Conservation (phyloP, 2,888 invertebrate genomes). For the Sicus ferrugineus region DNA sequence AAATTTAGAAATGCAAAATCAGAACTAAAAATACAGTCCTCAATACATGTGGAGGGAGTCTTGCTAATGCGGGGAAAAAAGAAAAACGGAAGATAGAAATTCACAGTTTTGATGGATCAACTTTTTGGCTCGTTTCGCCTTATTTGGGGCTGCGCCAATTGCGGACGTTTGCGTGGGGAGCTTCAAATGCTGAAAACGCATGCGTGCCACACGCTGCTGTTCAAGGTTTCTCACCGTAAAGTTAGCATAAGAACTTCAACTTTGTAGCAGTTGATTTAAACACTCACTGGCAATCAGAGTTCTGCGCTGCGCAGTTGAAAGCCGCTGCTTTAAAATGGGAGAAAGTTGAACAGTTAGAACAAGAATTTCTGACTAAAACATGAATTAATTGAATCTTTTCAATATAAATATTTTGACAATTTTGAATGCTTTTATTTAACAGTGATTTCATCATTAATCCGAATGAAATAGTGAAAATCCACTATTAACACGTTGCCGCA, state of each 20-base stretch:
- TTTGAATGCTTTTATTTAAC: too few species aligned
- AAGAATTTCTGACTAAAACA: too few species aligned
- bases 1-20: constrained; percentile 19
- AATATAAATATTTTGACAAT: too few species aligned
- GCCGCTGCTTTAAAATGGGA: too few species aligned
- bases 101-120: constrained; percentile 25
- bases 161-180: constrained; percentile 20
- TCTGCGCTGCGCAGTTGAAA: too few species aligned
- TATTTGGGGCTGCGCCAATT: constrained; percentile 13
- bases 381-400: too few species aligned
- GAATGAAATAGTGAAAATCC: too few species aligned
- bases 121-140: constrained; percentile 24
- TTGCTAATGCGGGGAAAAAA: not conserved
- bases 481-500: too few species aligned
- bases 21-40: not conserved
- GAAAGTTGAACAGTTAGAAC: too few species aligned
- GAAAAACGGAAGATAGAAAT: constrained; percentile 30
- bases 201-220: constrained; percentile 10
- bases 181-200: constrained; percentile 21
- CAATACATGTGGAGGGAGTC: not conserved
- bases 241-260: too few species aligned
- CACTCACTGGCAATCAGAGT: not conserved
- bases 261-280: too few species aligned
- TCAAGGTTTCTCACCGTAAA: not conserved
- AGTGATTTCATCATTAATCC: too few species aligned